phyloP scores from a whole-genome alignment of 2,888 invertebrate species.

The Idaea dimidiata region DNA sequence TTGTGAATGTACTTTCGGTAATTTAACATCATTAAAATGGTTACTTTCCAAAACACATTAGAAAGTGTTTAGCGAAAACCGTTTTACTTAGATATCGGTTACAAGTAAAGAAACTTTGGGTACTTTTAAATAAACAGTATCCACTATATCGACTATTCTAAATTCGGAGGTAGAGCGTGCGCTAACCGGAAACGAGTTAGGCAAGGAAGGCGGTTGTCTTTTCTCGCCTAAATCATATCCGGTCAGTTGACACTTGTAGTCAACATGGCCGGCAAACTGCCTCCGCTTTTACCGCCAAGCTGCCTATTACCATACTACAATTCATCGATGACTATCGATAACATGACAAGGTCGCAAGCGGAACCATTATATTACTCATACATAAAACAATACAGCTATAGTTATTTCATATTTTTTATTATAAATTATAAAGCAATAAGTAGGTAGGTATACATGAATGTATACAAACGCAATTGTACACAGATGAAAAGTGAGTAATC shows the following conservation, averaged over 20 bases:
- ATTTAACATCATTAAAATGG: background rate
- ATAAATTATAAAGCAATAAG: no score
- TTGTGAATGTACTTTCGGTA: background rate
- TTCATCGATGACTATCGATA: background rate
- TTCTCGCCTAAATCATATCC: background rate
- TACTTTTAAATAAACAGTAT: background rate
- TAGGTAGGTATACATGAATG: no score
- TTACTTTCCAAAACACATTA: constrained; percentile 5
- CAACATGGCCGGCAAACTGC: background rate
- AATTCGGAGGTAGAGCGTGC: background rate
- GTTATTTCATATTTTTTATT: no score
- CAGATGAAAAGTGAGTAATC: no score
- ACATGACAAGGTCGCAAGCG: no score
- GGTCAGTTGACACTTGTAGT: background rate
- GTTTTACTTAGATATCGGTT: background rate
- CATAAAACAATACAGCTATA: no score
- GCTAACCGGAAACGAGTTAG: background rate
- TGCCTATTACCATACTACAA: background rate
- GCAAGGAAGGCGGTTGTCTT: background rate
- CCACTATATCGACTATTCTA: background rate
- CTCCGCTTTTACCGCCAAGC: background rate
- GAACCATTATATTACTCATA: no score
- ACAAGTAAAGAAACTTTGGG: no score
- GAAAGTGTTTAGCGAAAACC: constrained; percentile 1
- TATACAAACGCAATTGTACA: no score